phyloP scores from a whole-genome alignment of 2,888 invertebrate species.

The Dryobotodes eremita region DNA sequence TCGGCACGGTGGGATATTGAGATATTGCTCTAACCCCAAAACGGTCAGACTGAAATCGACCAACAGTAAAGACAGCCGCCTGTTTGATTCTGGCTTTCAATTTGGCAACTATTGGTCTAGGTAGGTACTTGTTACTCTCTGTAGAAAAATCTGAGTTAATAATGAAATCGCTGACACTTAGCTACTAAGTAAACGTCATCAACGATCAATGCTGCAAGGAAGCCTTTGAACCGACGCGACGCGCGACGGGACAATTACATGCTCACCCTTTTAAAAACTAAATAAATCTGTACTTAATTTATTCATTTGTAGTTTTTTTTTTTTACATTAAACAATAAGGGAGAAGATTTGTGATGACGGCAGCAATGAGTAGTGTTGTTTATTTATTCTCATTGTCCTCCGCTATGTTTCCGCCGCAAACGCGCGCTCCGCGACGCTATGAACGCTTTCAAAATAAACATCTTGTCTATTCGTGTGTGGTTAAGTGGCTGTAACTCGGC shows the following conservation, averaged over 20 bases:
- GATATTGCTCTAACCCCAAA: no score
- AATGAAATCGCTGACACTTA: not conserved
- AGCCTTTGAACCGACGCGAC: not conserved
- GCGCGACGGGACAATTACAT: not conserved
- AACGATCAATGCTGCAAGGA: not conserved
- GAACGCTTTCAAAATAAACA: slow-evolving; percentile 82
- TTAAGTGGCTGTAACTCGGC: slow-evolving; percentile 78
- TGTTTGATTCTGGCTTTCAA: no score
- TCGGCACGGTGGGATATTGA: not conserved
- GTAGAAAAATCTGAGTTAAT: not conserved
- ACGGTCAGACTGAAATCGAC: no score
- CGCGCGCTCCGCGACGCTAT: slow-evolving; percentile 66
- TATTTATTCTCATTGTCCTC: slow-evolving; percentile 65
- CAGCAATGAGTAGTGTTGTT: slow-evolving; percentile 37
- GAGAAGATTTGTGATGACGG: slow-evolving; percentile 33
- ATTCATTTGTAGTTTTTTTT: not conserved
- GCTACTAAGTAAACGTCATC: not conserved
- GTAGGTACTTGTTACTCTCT: not conserved
- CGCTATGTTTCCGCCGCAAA: slow-evolving; percentile 43
- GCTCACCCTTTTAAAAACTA: not conserved
- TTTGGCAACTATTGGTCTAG: no score
- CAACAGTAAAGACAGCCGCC: no score
- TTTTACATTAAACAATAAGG: not conserved
- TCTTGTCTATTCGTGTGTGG: slow-evolving; percentile 78
- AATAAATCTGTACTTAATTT: not conserved